Conservation (phyloP, 2,888 invertebrate species). For the Parthenolecanium corni region DNA sequence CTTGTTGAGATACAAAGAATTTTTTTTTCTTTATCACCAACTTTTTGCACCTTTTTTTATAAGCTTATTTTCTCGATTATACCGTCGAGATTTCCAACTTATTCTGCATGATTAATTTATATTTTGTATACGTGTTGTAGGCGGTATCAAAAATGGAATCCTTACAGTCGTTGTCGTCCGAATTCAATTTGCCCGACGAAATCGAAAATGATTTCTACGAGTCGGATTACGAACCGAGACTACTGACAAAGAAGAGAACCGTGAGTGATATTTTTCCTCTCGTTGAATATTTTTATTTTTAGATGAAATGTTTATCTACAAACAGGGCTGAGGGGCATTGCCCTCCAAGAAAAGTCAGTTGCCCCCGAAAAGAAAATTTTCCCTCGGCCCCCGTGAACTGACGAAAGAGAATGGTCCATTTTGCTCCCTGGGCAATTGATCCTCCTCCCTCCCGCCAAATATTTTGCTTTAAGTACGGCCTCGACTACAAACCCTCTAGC, state of each 20-base stretch:
- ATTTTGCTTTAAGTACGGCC: too few species aligned
- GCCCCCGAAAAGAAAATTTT: too few species aligned
- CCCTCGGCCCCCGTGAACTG: too few species aligned
- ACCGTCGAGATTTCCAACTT: background rate
- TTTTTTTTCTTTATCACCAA: background rate
- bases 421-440: too few species aligned
- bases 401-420: too few species aligned
- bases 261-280: background rate
- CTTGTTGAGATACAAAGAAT: too few species aligned
- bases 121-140: background rate
- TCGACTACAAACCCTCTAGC: too few species aligned
- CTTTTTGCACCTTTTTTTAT: background rate
- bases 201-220: constrained; percentile 21
- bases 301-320: too few species aligned
- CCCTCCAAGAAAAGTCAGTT: too few species aligned
- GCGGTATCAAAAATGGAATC: constrained; percentile 6
- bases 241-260: background rate
- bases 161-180: constrained; percentile 15
- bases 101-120: background rate
- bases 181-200: constrained; percentile 17
- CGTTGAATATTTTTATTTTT: too few species aligned
- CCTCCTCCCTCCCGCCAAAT: too few species aligned
- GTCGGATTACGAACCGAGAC: constrained; percentile 9
- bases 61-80: background rate
- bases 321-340: too few species aligned